Evolutionary conservation across 2,888 invertebrate species (phyloP), one percentile per base, ranked within the genome.

Genomic region (Halocaridina rubra): DNA sequence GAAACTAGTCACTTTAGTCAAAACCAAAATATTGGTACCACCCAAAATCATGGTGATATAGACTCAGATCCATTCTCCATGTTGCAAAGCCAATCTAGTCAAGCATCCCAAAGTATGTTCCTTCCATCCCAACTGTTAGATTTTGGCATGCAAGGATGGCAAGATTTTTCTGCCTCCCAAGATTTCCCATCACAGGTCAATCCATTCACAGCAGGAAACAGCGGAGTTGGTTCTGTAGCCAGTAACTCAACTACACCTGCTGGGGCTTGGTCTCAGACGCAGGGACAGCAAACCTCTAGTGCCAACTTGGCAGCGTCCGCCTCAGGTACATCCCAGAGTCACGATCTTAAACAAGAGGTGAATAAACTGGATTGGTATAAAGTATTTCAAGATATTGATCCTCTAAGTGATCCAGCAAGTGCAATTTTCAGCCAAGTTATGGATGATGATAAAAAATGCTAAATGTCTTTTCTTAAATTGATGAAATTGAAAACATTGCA

Each of bases 311-410:
- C 78, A 29, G 29, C 72, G 3, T 10, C 24, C 22, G n/a, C 7
- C 59, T n/a, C 53, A 22, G 53, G 24, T 24, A 30, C 53, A 64
- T 24, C 46, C 13, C 46, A 59, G 5, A 77, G 30, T n/a, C 64
- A 64, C 24, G 67, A 39, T 27, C 33, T 67, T n/a, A 79, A 80
- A 32, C 74, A 84, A 33, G 84, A 84, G 24, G 67, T 61, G 16
- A 88, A 87, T 30, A 89, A 89, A 88, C 85, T 89, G 1, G 89
- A 92, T 1, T 98, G 98, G 98, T 94, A 96, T 90, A 96, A 96
- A 91, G 92, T 98, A 79, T 98, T 98, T 92, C 96, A 97, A 57
- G 98, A 98, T 91, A 91, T 98, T 84, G 98, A 98, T 92, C 98
- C 98, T 0, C 92, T 98, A 46, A 94, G 96, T 13, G 97, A 97